Conservation (phyloP, 1,140 invertebrate genomes). For the Linepithema humile region DNA sequence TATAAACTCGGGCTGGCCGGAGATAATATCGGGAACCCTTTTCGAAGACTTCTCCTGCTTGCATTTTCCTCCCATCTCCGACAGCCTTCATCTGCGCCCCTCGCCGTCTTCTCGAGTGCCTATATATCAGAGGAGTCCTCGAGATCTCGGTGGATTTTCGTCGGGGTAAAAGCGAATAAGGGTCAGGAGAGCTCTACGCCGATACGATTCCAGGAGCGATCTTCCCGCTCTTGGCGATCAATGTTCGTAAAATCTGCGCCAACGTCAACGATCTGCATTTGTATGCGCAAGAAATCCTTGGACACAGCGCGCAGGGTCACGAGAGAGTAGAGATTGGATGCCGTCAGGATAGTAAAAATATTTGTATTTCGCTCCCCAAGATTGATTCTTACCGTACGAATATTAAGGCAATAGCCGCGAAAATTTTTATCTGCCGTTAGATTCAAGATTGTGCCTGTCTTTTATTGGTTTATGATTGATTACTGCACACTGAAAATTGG, state of each 20-base stretch:
- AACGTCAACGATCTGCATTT: conserved; percentile 37
- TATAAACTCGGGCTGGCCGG: conserved; percentile 61
- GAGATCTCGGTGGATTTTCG: conserved; percentile 51
- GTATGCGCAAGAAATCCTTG: conserved; percentile 51
- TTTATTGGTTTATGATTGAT: neutral
- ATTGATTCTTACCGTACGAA: conserved; percentile 42
- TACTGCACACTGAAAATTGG: neutral
- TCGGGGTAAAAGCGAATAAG: conserved; percentile 40
- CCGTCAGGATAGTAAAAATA: conserved; percentile 55
- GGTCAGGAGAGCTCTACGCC: conserved; percentile 59
- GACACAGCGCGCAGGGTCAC: conserved; percentile 13
- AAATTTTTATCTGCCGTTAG: conserved; percentile 15
- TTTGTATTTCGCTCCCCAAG: conserved; percentile 42
- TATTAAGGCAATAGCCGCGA: conserved; percentile 8
- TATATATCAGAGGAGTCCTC: conserved; percentile 56
- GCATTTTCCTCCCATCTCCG: conserved; percentile 1
- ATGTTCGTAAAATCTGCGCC: conserved; percentile 59
- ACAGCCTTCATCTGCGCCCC: neutral
- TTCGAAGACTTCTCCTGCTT: conserved; percentile 24
- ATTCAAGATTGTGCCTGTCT: conserved; percentile 14
- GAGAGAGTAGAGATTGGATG: conserved; percentile 1
- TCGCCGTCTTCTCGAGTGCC: conserved; percentile 37
- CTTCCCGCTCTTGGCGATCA: conserved; percentile 25
- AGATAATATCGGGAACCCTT: conserved; percentile 66
- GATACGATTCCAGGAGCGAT: conserved; percentile 33